Evolutionary conservation across 2,113 vertebrate species (phyloP).

Genomic region (Lycaon pictus): DNA sequence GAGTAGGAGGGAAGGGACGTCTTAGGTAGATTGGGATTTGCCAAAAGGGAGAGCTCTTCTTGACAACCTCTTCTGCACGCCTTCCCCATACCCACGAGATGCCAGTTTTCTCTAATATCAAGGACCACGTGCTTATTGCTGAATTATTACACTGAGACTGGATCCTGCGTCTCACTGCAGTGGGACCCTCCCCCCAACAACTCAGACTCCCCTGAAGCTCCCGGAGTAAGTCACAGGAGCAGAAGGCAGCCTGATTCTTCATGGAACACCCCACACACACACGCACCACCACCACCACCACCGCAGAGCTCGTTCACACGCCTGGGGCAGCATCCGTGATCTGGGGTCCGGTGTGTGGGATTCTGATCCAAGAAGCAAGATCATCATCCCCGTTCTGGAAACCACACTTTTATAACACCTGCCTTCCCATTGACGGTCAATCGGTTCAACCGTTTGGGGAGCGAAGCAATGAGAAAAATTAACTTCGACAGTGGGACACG

Average conservation of each 20-base stretch:
- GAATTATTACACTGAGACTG: not conserved
- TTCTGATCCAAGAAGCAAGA: not conserved
- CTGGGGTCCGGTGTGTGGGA: not conserved
- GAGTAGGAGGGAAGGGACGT: not conserved
- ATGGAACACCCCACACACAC: no score
- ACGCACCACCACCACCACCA: no score
- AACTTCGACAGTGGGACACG: not conserved
- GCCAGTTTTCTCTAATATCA: no score
- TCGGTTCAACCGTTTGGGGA: not conserved
- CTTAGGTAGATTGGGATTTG: no score
- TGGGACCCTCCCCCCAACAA: not conserved
- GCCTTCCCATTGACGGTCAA: not conserved
- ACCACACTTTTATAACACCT: not conserved
- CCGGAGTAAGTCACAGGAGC: not conserved
- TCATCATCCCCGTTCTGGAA: not conserved
- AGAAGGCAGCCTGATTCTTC: not conserved
- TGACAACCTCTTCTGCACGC: not conserved
- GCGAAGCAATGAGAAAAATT: not conserved
- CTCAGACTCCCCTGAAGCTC: not conserved
- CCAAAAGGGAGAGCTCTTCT: not conserved
- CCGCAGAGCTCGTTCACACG: fast-evolving
- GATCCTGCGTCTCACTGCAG: fast-evolving
- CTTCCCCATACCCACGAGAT: not conserved
- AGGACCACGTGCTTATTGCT: not conserved
- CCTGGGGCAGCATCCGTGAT: not conserved